Percentiles rank a stretch among this genome's conserved stretches.
Evolutionary conservation across 2,113 vertebrate genomes (phyloP).

Genomic region (Channa argus): DNA sequence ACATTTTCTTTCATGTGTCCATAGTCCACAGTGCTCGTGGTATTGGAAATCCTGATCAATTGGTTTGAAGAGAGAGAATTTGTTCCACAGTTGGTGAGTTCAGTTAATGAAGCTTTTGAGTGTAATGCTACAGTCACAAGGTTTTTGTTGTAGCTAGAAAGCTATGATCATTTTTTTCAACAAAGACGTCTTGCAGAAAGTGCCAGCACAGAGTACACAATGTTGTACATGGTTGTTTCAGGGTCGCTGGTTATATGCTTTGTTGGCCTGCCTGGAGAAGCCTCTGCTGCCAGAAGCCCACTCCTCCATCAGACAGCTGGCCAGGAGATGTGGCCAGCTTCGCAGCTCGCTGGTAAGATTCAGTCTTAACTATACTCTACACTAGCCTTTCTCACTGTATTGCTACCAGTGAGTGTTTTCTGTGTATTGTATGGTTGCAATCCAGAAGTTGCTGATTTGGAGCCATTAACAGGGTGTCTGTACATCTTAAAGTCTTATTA

Average conservation of each 20-base stretch:
- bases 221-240: slow-evolving; percentile 51
- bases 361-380: neutral
- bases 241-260: slow-evolving; percentile 94
- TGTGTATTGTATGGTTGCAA: neutral
- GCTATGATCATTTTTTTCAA: neutral
- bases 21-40: slow-evolving; percentile 90
- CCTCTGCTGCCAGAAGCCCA: slow-evolving; percentile 96
- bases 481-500: too few species aligned
- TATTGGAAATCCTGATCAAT: slow-evolving; percentile 91
- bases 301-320: slow-evolving; percentile 95
- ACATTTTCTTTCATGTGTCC: neutral
- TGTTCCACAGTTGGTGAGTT: slow-evolving; percentile 93
- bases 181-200: neutral
- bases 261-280: slow-evolving; percentile 95
- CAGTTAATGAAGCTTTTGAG: neutral
- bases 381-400: neutral
- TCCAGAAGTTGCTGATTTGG: too few species aligned
- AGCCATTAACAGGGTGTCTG: too few species aligned
- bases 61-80: slow-evolving; percentile 95
- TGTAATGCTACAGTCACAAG: neutral
- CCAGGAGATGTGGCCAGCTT: slow-evolving; percentile 92
- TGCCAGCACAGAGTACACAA: neutral
- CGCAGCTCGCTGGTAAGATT: slow-evolving; percentile 87
- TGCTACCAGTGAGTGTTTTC: neutral
- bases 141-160: neutral